Evolutionary conservation across 2,888 invertebrate genomes (phyloP).

Genomic region (Ormyrus thymus): DNA sequence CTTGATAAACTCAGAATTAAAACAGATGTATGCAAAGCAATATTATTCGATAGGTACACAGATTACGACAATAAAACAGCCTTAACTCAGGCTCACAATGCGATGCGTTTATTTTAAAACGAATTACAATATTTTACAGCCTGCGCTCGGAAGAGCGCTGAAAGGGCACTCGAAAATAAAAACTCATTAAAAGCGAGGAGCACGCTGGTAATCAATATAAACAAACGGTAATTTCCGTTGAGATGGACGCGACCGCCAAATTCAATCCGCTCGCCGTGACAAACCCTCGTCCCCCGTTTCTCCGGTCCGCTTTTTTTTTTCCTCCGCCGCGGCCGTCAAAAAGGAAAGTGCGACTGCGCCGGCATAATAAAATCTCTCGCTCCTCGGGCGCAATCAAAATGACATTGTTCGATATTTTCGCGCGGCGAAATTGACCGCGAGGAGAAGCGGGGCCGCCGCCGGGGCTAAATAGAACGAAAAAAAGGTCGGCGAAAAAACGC

Average conservation of each 20-base stretch:
- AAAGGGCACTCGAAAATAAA: neutral
- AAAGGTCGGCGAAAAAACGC: neutral
- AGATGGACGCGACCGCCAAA: neutral
- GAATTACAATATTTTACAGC: no score
- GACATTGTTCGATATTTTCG: constrained; percentile 51
- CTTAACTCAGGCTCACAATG: no score
- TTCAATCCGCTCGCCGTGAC: constrained; percentile 35
- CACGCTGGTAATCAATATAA: neutral
- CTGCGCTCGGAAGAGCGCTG: no score
- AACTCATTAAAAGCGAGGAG: neutral
- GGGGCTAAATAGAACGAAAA: neutral
- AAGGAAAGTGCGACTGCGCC: neutral
- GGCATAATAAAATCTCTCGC: constrained; percentile 41
- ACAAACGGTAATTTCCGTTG: constrained; percentile 16
- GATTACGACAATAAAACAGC: no score
- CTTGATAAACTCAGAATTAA: no score
- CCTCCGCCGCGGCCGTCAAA: neutral
- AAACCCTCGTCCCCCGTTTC: constrained; percentile 43
- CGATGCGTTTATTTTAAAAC: no score
- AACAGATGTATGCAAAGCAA: no score
- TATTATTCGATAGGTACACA: no score
- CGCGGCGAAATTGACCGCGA: neutral
- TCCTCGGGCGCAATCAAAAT: constrained; percentile 41
- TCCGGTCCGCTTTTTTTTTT: neutral
- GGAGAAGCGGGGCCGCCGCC: neutral